Conservation (phyloP, 2,113 vertebrate genomes). For the Myrmophylax atrothorax region DNA sequence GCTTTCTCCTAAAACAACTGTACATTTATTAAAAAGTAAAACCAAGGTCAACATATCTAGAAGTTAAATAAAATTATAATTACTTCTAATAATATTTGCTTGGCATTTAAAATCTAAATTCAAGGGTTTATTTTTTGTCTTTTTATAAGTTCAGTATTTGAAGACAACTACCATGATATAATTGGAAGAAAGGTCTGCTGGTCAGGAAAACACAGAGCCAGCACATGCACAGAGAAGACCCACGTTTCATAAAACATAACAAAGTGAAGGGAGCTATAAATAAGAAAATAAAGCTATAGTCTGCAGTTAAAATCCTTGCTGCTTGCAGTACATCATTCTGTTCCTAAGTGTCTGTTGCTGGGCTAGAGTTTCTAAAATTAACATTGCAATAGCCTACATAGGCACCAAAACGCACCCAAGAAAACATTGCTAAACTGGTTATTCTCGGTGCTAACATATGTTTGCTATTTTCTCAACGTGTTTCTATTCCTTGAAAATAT, state of each 20-base stretch:
- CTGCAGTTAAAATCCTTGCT: conserved; percentile 29
- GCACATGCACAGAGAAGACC: neutral
- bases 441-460: conserved; percentile 19
- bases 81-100: neutral
- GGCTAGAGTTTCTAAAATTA: conserved; percentile 64
- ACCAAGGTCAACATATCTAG: neutral
- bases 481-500: conserved; percentile 35
- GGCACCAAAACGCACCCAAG: neutral
- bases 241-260: neutral
- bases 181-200: neutral
- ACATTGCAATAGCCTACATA: conserved; percentile 31
- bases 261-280: conserved; percentile 42
- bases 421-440: conserved; percentile 24
- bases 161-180: neutral
- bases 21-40: neutral
- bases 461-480: neutral
- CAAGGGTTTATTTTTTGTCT: neutral
- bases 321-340: conserved; percentile 47
- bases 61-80: neutral
- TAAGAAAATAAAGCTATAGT: conserved; percentile 45
- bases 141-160: neutral
- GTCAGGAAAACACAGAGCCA: neutral
- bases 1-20: neutral
- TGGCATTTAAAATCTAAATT: neutral
- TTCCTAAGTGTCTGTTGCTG: conserved; percentile 56